Evolutionary conservation across 23 tunicate species (phyloP).

Genomic region (Aplidium turbinatum): DNA sequence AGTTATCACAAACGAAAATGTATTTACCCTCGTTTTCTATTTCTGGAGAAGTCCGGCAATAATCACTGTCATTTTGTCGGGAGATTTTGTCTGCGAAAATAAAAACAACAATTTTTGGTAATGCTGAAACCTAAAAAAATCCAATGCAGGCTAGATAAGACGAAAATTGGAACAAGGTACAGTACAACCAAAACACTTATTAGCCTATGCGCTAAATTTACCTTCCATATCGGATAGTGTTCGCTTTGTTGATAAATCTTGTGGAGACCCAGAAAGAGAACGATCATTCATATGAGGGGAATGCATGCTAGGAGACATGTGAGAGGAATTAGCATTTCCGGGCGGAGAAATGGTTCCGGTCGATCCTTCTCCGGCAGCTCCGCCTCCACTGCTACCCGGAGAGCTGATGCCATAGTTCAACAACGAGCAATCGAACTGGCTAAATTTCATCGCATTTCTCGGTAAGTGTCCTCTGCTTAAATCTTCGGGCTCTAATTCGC

Average conservation of each 20-base stretch:
- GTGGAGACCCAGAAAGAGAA: conserved; percentile 63
- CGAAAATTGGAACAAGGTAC: too few relatives aligned
- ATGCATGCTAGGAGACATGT: conserved; percentile 24
- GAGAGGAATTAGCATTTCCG: conserved; percentile 30
- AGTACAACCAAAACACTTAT: too few relatives aligned
- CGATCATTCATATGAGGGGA: conserved; percentile 78
- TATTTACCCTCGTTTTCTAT: too few relatives aligned
- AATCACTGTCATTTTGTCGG: too few relatives aligned
- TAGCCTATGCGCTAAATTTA: conserved; percentile 3
- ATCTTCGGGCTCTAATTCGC: conserved; percentile 32
- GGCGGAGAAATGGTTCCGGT: conserved; percentile 71
- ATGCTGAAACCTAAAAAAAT: too few relatives aligned
- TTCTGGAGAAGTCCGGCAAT: too few relatives aligned
- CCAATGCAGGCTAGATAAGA: too few relatives aligned
- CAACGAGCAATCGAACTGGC: conserved; percentile 59
- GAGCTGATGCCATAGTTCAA: conserved; percentile 60
- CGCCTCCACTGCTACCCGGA: conserved; percentile 65
- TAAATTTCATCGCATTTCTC: conserved; percentile 36
- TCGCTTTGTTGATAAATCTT: conserved; percentile 70
- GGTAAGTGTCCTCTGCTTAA: conserved; percentile 22
- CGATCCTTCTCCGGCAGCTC: conserved; percentile 68
- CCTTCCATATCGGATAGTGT: conserved; percentile 31
- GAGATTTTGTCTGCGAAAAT: too few relatives aligned
- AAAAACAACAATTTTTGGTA: too few relatives aligned
- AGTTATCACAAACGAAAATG: too few relatives aligned